Evolutionary conservation across 2,888 invertebrate genomes (phyloP), one percentile per base, ranked within the genome.

Genomic region (Cinara cedri): DNA sequence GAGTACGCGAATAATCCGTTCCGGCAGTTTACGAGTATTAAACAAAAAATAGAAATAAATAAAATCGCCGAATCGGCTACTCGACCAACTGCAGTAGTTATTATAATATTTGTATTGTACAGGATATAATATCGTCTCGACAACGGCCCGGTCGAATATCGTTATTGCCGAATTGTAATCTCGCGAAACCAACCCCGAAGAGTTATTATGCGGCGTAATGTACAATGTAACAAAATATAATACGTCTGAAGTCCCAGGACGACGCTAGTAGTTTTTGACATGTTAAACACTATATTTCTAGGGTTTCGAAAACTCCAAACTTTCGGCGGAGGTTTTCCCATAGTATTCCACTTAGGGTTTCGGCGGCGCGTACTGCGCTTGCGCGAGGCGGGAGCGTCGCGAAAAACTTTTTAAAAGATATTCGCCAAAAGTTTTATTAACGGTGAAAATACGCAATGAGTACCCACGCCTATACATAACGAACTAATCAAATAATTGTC

Each of bases 321-420:
- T 72, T 72, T 72, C 10, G 49, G 19, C 34, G 16, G 34, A 62
- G 26, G 72, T 62, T 72, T 34, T 26, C 34, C 6, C 60, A 62
- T 62, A 72, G 72, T 72, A 72, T 72, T 72, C 62, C 72, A 72
- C 72, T 72, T 62, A 62, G 72, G 62, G 21, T 60, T n/a, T n/a
- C 34, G 3, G 34, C 34, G 34, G 34, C 34, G 34, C 6, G 6
- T 34, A 62, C 72, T 6, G 34, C 3, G 34, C 34, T 3, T 6
- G 34, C 34, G 34, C 34, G 34, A 3, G n/a, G 62, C 72, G 24
- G 62, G 62, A 72, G 72, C 72, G 62, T 62, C 62, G 51, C 34
- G n/a, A n/a, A n/a, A 51, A 72, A 72, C 72, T 72, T 62, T n/a
- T 72, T 72, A 62, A 72, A 62, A 72, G 72, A 72, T 72, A 72